phyloP scores from a whole-genome alignment of 2,797 vertebrate species.

The Megaceryle alcyon region DNA sequence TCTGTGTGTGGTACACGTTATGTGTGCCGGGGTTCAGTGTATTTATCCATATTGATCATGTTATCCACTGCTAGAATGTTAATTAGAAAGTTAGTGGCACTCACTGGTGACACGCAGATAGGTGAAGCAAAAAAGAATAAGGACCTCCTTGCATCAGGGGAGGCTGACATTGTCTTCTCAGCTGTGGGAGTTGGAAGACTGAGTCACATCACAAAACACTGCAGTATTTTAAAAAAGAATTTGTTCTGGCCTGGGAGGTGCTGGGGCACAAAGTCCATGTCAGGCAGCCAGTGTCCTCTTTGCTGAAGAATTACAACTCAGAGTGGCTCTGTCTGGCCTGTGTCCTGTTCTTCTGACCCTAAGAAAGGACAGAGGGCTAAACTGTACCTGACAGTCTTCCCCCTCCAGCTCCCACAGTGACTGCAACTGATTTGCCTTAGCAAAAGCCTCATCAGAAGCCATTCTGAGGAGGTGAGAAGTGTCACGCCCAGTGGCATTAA shows the following conservation, averaged over 20 bases:
- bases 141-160: neutral
- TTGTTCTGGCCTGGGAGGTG: neutral
- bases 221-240: neutral
- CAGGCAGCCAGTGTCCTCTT: neutral
- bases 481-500: neutral
- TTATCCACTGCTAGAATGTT: neutral
- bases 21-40: neutral
- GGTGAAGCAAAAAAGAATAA: neutral
- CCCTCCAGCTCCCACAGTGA: neutral
- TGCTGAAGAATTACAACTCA: neutral
- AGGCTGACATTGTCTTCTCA: neutral
- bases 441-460: neutral
- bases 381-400: neutral
- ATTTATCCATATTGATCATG: neutral
- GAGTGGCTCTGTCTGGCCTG: neutral
- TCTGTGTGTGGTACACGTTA: neutral
- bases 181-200: fast-evolving
- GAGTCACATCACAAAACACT: neutral
- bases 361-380: neutral
- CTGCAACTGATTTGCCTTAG: neutral
- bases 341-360: neutral
- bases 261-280: neutral
- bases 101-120: neutral
- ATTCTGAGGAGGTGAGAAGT: neutral
- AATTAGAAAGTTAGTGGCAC: neutral